Base-by-base conservation (phyloP, 2,888 invertebrate genomes). In the Marronus borbonicus region DNA sequence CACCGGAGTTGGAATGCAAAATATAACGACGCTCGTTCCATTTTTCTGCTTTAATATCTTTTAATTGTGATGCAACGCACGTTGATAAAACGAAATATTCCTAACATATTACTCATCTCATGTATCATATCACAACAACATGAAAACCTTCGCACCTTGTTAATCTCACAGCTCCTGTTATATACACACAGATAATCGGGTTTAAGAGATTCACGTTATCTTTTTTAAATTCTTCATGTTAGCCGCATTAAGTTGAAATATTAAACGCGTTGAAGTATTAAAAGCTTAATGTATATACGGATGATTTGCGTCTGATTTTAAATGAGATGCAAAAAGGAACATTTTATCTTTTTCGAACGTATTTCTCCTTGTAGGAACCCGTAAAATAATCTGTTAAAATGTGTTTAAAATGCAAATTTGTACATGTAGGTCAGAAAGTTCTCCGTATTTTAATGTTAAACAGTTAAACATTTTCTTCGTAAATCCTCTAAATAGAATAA, bases 291-390 rank as follows among this genome's bases (percentile, higher is more conserved):
- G 17, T 52, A 17, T 10, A 14, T 50, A 50, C 4, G 17, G 52
- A 17, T 52, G n/a, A 17, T 52, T 52, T 52, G 17, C n/a, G 52
- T 52, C 17, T 52, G n/a, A 52, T 52, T 52, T 52, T 52, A 52
- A 44, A 44, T 44, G 44, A 44, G 44, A 44, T 44, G 44, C 8
- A 12, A 44, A 44, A 52, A 24, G 24, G 1, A 52, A 52, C 50
- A 1, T n/a, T 4, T n/a, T 12, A n/a, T 52, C 52, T 12, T 17
- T 52, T 52, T 52, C 52, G 5, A 14, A 52, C 1, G 2, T 52
- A n/a, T 52, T 39, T 39, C 39, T 52, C 3, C 52, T 52, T 4
- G 7, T 3, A n/a, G 17, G 1, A 14, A 17, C 3, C 52, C n/a
- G 3, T 17, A 52, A 52, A 7, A 17, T 52, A 17, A 52, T 52